Evolutionary conservation across 2,113 vertebrate genomes (phyloP).

Genomic region (Formicarius rufipectus): DNA sequence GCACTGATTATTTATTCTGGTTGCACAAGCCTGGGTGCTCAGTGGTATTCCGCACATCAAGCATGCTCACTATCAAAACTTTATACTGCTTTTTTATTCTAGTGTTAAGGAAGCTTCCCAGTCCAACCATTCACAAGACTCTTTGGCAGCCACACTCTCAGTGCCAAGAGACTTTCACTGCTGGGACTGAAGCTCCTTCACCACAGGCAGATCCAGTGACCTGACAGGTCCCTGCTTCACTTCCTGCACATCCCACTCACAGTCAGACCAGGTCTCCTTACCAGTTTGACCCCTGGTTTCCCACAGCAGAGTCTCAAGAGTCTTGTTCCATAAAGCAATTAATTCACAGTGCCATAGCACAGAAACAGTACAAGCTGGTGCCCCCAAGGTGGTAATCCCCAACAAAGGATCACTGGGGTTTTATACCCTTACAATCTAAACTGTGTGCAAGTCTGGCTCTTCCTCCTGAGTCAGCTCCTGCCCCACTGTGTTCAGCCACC

Average conservation of each 20-base stretch:
- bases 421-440: neutral
- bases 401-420: neutral
- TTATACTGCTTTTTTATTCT: neutral
- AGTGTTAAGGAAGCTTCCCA: neutral
- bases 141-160: neutral
- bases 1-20: neutral
- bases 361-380: neutral
- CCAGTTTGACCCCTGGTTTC: neutral
- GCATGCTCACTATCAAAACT: neutral
- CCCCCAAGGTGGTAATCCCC: accelerated
- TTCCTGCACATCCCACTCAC: neutral
- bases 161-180: neutral
- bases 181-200: neutral
- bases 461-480: neutral
- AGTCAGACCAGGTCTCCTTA: neutral
- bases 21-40: neutral
- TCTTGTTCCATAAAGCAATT: neutral
- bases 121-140: neutral
- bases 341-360: neutral
- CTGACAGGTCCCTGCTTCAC: accelerated
- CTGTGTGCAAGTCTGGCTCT: neutral
- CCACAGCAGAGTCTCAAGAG: neutral
- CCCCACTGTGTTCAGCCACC: too few relatives aligned
- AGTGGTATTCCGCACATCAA: neutral
- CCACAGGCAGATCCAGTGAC: accelerated